Percentiles rank a stretch among this genome's conserved stretches.
Conservation (phyloP, 2,888 invertebrate species). For the Kuschelorhynchus macadamiae region DNA sequence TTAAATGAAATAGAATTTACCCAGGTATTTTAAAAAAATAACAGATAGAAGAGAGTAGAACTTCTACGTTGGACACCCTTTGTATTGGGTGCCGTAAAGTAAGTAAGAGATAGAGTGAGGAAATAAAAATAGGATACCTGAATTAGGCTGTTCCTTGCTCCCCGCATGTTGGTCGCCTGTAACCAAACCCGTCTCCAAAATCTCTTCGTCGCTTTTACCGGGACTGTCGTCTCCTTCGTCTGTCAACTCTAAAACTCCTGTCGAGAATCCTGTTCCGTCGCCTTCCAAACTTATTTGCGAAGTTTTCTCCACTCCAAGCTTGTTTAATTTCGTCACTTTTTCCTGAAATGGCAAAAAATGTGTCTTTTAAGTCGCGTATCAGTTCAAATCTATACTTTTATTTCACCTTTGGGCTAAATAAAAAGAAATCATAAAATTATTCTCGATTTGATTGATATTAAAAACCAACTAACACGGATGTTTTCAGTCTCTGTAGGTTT, state of each 20-base stretch:
- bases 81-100: too few species aligned
- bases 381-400: too few species aligned
- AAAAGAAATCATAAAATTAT: too few species aligned
- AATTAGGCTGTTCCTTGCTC: neutral
- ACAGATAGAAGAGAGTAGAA: too few species aligned
- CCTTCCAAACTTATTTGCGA: slow-evolving; percentile 67
- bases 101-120: neutral
- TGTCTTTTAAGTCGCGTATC: too few species aligned
- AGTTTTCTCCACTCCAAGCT: slow-evolving; percentile 67
- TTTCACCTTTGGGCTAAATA: too few species aligned
- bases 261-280: slow-evolving; percentile 54
- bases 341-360: slow-evolving; percentile 47
- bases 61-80: too few species aligned
- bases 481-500: too few species aligned
- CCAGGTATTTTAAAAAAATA: too few species aligned
- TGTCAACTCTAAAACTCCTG: slow-evolving; percentile 57
- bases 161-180: neutral
- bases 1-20: too few species aligned
- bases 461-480: too few species aligned
- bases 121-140: slow-evolving; percentile 2
- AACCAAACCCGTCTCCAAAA: neutral
- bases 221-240: slow-evolving; percentile 35
- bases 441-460: too few species aligned
- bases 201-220: slow-evolving; percentile 17
- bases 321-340: slow-evolving; percentile 62